A percentile compares a stretch with the other conserved stretches of the same genome.
phyloP scores from a whole-genome alignment of 2,797 vertebrate species.

The Tympanoctomys barrerae region DNA sequence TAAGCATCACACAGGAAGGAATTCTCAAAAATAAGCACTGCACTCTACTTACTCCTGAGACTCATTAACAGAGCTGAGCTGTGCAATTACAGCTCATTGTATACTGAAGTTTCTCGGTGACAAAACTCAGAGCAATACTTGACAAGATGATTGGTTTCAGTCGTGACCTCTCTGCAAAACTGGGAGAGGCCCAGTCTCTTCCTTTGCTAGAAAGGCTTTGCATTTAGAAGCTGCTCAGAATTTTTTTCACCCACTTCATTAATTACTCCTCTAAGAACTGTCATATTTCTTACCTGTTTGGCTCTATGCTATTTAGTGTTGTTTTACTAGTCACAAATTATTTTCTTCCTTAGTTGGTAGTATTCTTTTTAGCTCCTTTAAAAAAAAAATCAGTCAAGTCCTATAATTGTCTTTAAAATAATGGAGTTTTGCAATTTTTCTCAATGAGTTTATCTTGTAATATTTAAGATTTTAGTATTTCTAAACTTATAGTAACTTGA shows the following conservation, averaged over 20 bases:
- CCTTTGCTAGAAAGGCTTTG: neutral
- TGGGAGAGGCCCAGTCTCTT: neutral
- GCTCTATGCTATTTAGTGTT: neutral
- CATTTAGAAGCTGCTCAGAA: neutral
- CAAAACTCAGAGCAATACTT: slow-evolving; percentile 4
- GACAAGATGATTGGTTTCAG: neutral
- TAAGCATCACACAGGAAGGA: neutral
- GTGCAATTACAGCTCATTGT: neutral
- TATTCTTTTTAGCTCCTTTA: neutral
- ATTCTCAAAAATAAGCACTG: neutral
- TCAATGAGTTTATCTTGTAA: slow-evolving; percentile 1
- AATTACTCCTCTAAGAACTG: neutral
- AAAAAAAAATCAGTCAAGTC: neutral
- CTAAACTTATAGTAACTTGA: slow-evolving; percentile 22
- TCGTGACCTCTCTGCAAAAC: neutral
- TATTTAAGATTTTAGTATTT: slow-evolving; percentile 36
- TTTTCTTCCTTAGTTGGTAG: neutral
- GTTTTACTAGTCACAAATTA: neutral
- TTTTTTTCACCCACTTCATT: neutral
- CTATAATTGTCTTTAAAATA: neutral
- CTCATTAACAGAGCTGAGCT: neutral
- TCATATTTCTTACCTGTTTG: neutral
- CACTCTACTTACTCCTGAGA: neutral
- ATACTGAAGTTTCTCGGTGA: neutral
- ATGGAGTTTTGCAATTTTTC: slow-evolving; percentile 6